Percentiles rank a stretch among this genome's conserved stretches.
These are phyloP conservation scores for Tetramorium simillimum DNA, from an alignment of 1,140 invertebrate species.

Conservation along the genomic window DNA sequence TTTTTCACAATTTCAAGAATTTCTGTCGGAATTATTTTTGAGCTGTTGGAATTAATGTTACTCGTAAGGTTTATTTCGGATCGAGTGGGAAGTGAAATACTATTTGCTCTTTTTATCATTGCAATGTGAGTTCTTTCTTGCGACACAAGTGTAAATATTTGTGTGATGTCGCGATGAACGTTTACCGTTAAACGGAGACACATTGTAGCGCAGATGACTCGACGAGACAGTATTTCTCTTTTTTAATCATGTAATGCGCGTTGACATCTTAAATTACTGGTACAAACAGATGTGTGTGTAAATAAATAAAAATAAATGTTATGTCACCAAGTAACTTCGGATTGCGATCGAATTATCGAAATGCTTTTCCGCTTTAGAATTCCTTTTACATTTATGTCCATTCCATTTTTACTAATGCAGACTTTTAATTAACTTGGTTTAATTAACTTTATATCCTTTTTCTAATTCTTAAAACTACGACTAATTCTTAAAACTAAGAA, in stretches of 20 bases:
- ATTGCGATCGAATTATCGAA: not conserved
- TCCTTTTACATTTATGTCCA: not conserved
- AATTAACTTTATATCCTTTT: no score
- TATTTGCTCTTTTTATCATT: not conserved
- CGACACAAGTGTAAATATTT: constrained; percentile 40
- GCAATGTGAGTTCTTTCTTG: constrained; percentile 1
- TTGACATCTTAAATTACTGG: constrained; percentile 22
- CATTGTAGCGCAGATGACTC: not conserved
- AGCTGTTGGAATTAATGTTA: constrained; percentile 17
- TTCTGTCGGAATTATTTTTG: constrained; percentile 21
- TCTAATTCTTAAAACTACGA: no score
- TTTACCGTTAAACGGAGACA: constrained; percentile 30
- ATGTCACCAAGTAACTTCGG: not conserved
- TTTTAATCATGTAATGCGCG: constrained; percentile 3
- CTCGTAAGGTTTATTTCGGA: constrained; percentile 6
- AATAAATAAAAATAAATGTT: constrained; percentile 13
- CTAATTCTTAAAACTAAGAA: no score
- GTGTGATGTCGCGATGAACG: constrained; percentile 20
- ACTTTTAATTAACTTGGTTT: no score
- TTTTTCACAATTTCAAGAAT: not conserved
- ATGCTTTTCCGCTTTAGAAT: not conserved
- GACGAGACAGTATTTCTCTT: constrained; percentile 5
- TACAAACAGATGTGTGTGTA: constrained; percentile 10
- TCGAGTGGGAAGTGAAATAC: constrained; percentile 38
- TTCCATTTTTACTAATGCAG: no score